Base-by-base conservation (phyloP, 2,888 invertebrate genomes). In the Tillus elongatus region DNA sequence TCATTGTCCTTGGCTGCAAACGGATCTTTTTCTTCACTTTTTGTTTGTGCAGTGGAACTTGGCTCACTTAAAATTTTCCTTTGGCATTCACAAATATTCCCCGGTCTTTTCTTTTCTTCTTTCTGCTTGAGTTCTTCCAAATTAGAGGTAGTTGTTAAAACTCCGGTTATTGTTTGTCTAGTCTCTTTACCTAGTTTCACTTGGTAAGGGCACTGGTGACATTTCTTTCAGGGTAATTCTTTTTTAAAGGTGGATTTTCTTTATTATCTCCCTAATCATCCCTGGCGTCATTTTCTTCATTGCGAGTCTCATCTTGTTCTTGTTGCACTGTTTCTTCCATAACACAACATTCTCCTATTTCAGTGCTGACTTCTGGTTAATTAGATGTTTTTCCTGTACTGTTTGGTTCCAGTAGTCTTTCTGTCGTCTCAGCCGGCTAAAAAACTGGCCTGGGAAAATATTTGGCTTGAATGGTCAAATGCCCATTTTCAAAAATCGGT, bases 391-490 rank as follows among this genome's bases (percentile, higher is more conserved):
- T n/a, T n/a, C n/a, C 24, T 19, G 24, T 19, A 19, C 33, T 24
- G 24, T 19, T 33, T 33, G 33, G 33, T 24, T 33, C 33, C 16
- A 33, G 16, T 33, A 33, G 16, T 13, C 33, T 33, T 11, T 32
- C 32, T 32, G 32, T 32, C 14, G 15, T 32, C 11, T 32, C 32
- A 15, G 32, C 24, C 24, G 24, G 24, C 24, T 19, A 6, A 19
- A 19, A 19, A 19, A 19, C n/a, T 19, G 6, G 24, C n/a, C 36
- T 27, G 26, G 29, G 15, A 40, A 40, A 24, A 38, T 40, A 33
- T 40, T 28, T 13, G 40, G 34, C 13, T 42, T 35, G 24, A 42
- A 30, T 30, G 42, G 30, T 27, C 27, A 40, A 40, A 42, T 42
- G 4, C 33, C 36, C 1, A 30, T 35, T 16, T 4, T 31, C 12